phyloP scores from a whole-genome alignment of 1,140 invertebrate species.

The Euwallacea fornicatus region DNA sequence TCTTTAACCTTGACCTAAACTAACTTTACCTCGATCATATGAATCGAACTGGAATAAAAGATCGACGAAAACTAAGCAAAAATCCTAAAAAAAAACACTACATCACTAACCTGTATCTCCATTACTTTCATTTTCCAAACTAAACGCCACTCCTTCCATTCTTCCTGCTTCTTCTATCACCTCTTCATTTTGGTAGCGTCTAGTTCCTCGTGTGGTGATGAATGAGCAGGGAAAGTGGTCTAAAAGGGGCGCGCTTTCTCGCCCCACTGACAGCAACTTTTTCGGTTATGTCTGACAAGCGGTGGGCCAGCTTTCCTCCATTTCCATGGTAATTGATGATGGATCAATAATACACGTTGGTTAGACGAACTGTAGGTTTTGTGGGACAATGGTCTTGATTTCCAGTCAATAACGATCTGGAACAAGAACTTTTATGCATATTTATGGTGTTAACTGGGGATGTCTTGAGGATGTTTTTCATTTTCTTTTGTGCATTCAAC shows the following conservation, averaged over 20 bases:
- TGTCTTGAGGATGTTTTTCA: no score
- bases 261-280: slow-evolving; percentile 33
- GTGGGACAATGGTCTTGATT: no score
- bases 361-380: neutral
- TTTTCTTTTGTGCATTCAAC: no score
- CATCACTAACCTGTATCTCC: slow-evolving; percentile 28
- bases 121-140: slow-evolving; percentile 21
- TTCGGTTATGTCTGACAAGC: slow-evolving; percentile 12
- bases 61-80: neutral
- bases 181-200: slow-evolving; percentile 5
- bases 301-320: slow-evolving; percentile 23
- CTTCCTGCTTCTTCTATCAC: slow-evolving; percentile 17
- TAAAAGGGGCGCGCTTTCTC: slow-evolving; percentile 2
- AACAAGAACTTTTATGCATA: no score
- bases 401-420: no score
- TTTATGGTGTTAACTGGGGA: no score
- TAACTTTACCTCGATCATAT: no score
- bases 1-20: no score
- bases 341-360: slow-evolving; percentile 26
- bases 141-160: slow-evolving; percentile 18
- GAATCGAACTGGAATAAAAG: neutral
- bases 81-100: neutral
- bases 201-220: neutral
- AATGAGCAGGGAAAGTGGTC: neutral
- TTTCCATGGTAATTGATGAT: slow-evolving; percentile 39